Conservation (phyloP, 37 sponge, comb jelly and placozoan genomes). For the Eunapius fragilis region DNA sequence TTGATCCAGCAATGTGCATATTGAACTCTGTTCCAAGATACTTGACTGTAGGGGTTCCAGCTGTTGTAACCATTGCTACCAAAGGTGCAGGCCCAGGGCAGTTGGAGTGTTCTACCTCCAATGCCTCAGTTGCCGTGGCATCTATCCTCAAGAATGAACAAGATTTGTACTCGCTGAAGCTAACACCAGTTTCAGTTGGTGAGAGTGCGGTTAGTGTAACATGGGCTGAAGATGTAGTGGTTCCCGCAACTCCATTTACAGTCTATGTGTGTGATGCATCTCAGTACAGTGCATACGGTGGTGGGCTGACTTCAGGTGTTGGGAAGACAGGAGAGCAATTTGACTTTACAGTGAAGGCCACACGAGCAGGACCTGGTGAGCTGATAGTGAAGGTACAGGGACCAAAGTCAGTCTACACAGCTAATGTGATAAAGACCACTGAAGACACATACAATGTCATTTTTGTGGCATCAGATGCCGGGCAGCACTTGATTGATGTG, state of each 20-base stretch:
- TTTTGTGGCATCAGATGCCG: constrained; percentile 76
- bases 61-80: constrained; percentile 49
- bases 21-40: constrained; percentile 41
- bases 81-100: constrained; percentile 71
- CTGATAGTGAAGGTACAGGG: constrained; percentile 66
- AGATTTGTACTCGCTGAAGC: constrained; percentile 5
- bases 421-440: constrained; percentile 44
- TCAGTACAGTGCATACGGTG: constrained; percentile 64
- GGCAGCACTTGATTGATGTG: constrained; percentile 73
- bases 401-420: constrained; percentile 45
- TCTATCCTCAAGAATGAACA: neutral
- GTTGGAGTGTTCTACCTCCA: constrained; percentile 17
- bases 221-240: constrained; percentile 37
- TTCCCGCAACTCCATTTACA: constrained; percentile 45
- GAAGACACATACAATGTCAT: constrained; percentile 59
- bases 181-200: constrained; percentile 39
- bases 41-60: constrained; percentile 50
- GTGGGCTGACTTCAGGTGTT: constrained; percentile 46
- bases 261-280: constrained; percentile 80
- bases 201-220: constrained; percentile 22
- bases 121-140: constrained; percentile 4
- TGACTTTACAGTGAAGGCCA: constrained; percentile 65
- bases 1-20: constrained; percentile 62
- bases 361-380: constrained; percentile 72
- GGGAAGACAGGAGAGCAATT: constrained; percentile 48